Evolutionary conservation across 2,888 invertebrate genomes (phyloP).

Genomic region (Seira sanloemensis): DNA sequence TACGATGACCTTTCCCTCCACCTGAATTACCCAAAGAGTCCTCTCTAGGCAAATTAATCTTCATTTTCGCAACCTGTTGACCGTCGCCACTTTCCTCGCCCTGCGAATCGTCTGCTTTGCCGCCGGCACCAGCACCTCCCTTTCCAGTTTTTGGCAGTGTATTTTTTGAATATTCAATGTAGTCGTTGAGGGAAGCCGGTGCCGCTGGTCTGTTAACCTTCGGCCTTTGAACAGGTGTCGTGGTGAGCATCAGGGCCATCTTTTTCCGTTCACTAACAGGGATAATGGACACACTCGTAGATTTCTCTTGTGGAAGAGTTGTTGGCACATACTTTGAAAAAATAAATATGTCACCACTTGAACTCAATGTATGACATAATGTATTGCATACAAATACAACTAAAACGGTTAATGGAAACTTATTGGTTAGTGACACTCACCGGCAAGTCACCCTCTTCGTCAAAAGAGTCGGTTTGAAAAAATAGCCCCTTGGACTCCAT

Average conservation of each 20-base stretch:
- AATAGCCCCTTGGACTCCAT: conserved; percentile 87
- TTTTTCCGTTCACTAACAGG: conserved; percentile 83
- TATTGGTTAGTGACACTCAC: too few relatives aligned
- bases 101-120: background rate
- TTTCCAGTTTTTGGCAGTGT: conserved; percentile 75
- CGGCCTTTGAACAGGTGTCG: conserved; percentile 69
- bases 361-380: too few relatives aligned
- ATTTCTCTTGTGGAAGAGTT: conserved; percentile 90
- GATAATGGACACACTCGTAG: conserved; percentile 87
- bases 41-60: conserved; percentile 83
- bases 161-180: conserved; percentile 77
- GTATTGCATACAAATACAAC: too few relatives aligned
- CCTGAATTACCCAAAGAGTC: conserved; percentile 75
- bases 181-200: conserved; percentile 84
- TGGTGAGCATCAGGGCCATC: conserved; percentile 61
- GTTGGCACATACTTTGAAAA: conserved; percentile 94
- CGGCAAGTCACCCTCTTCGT: conserved; percentile 81
- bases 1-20: conserved; percentile 41
- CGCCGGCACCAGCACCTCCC: conserved; percentile 16
- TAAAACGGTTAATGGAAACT: too few relatives aligned
- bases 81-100: conserved; percentile 57
- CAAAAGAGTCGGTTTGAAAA: conserved; percentile 87
- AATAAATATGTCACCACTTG: too few relatives aligned
- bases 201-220: conserved; percentile 83
- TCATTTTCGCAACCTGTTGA: conserved; percentile 79